Percentiles rank a stretch among this genome's conserved stretches.
phyloP scores from a whole-genome alignment of 2,888 invertebrate genomes.

The Tachina fera region DNA sequence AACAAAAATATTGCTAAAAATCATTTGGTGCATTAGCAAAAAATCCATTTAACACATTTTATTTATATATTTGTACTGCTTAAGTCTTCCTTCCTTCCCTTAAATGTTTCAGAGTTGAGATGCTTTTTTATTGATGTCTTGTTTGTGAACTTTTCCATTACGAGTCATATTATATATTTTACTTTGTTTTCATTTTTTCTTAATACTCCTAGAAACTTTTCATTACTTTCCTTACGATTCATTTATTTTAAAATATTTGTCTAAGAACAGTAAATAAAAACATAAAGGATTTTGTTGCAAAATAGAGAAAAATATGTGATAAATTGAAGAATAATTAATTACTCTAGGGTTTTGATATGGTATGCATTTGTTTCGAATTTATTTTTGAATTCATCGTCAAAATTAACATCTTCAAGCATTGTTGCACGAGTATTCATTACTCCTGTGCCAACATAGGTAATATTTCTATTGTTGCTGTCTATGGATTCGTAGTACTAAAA shows the following conservation, averaged over 20 bases:
- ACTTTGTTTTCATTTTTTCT: conserved; percentile 15
- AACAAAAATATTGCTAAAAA: conserved; percentile 13
- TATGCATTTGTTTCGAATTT: no score
- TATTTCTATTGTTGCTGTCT: no score
- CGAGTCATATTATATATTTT: conserved; percentile 10
- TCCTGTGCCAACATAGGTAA: no score
- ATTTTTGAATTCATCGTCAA: no score
- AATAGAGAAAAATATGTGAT: not conserved
- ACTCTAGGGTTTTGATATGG: no score
- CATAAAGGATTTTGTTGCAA: not conserved
- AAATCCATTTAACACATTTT: conserved; percentile 39
- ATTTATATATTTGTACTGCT: not conserved
- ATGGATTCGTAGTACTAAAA: no score
- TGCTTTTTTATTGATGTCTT: conserved; percentile 24
- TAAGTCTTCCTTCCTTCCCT: not conserved
- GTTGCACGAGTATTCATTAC: no score
- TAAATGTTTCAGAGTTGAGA: not conserved
- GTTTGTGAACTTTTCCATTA: conserved; percentile 44
- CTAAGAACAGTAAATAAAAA: not conserved
- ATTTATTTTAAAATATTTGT: not conserved
- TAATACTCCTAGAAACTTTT: conserved; percentile 22
- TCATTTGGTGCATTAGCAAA: conserved; percentile 54
- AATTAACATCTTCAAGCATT: no score
- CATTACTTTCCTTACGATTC: conserved; percentile 6
- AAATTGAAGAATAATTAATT: no score